Evolutionary conservation across 2,888 invertebrate species (phyloP).

Genomic region (Acanthopleura granulata): DNA sequence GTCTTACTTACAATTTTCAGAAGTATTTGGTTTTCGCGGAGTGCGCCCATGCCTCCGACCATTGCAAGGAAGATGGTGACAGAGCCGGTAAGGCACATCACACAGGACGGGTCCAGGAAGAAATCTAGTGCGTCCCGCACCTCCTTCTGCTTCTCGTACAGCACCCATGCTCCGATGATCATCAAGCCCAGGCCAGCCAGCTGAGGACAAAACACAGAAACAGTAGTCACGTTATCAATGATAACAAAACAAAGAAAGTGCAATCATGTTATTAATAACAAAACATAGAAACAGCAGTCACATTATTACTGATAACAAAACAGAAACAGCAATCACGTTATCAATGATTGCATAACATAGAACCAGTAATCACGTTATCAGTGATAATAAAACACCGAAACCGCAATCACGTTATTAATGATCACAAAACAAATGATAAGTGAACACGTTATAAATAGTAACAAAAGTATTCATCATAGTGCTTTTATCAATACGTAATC

Average conservation of each 20-base stretch:
- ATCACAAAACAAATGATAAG: no score
- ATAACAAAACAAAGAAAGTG: background rate
- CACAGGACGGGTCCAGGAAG: slow-evolving; percentile 63
- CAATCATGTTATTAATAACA: background rate
- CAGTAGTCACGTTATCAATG: no score
- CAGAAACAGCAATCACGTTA: no score
- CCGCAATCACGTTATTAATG: no score
- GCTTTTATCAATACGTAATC: no score
- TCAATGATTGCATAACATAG: background rate
- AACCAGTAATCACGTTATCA: no score
- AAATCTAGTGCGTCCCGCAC: slow-evolving; percentile 61
- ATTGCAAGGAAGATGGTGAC: slow-evolving; percentile 54
- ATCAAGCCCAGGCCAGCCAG: slow-evolving; percentile 48
- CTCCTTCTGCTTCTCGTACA: slow-evolving; percentile 56
- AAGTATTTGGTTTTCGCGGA: slow-evolving; percentile 60
- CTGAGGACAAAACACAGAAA: slow-evolving; percentile 32
- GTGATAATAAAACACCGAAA: slow-evolving; percentile 23
- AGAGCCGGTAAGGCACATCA: slow-evolving; percentile 57
- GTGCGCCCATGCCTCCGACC: slow-evolving; percentile 61
- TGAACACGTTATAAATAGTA: no score
- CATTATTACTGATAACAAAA: slow-evolving; percentile 32
- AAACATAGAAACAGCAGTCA: background rate
- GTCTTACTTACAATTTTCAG: slow-evolving; percentile 53
- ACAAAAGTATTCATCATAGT: no score
- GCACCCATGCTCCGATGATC: slow-evolving; percentile 54